Base-by-base conservation (phyloP, 2,888 invertebrate species). In the Megastigmus dorsalis region DNA sequence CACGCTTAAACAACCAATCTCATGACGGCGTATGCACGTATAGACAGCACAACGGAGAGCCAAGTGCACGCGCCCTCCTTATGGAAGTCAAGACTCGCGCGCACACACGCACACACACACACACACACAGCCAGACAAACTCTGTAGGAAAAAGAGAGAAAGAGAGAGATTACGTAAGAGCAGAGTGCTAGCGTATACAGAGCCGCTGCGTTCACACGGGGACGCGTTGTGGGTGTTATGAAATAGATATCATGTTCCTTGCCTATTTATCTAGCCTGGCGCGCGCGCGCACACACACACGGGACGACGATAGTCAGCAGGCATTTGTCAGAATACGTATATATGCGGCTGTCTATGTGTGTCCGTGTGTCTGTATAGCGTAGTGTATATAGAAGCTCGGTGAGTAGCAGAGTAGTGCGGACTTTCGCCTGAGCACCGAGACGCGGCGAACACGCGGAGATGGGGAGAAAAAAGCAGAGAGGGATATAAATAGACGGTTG, bases 201-300 rank as follows among this genome's bases (percentile, higher is more conserved):
- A 79, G 78, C 82, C 81, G 84, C 84, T 84, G 85, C 85, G 84
- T 85, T 86, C 84, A 84, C 86, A 85, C 85, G 84, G 84, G 80
- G 85, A 84, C 85, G 83, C 83, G 83, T 85, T 84, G 84, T 85
- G 85, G 85, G 83, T 85, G 83, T 86, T 86, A 85, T 85, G 86
- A 86, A 87, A 86, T 84, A 83, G 84, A 87, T 86, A 86, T 86
- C 86, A 85, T 82, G 85, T 84, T 84, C 82, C 84, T 78, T 78
- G 79, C 77, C 83, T 77, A 81, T 82, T 82, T 82, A 80, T 78
- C 75, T 66, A 48, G 57, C 66, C 23, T 43, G 69, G 57, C 30
- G 62, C 63, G 59, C 30, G 43, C 38, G 23, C 70, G 69, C 72
- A n/a, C n/a, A n/a, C n/a, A n/a, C 57, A 71, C 70, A 67, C 76